A percentile compares a stretch with the other conserved stretches of the same genome.
Conservation (phyloP, 2,888 invertebrate genomes). For the Laothoe populi region DNA sequence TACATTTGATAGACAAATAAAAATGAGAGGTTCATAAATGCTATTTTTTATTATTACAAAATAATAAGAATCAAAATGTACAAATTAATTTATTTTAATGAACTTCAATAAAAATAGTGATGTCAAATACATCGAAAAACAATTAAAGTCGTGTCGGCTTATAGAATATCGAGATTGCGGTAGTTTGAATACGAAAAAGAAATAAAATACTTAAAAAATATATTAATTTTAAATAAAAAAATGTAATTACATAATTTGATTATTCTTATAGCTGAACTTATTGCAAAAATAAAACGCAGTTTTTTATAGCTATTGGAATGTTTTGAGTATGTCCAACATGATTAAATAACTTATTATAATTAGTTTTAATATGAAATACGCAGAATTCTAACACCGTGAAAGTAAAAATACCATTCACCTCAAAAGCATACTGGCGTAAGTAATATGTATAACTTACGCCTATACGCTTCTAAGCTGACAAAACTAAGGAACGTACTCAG, state of each 20-base stretch:
- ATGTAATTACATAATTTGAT: neutral
- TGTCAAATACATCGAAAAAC: too few species aligned
- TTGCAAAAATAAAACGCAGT: neutral
- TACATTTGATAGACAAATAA: neutral
- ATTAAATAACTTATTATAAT: neutral
- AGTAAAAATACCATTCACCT: neutral
- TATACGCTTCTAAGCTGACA: too few species aligned
- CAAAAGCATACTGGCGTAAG: too few species aligned
- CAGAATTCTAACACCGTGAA: neutral
- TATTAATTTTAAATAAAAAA: neutral
- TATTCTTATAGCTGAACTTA: neutral
- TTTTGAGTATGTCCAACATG: slow-evolving; percentile 14
- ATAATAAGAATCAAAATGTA: neutral
- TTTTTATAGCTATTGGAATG: slow-evolving; percentile 18
- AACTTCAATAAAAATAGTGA: too few species aligned
- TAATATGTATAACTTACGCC: too few species aligned
- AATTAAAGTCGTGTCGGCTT: too few species aligned
- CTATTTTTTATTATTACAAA: neutral
- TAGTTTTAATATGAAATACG: neutral
- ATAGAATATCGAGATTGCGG: too few species aligned
- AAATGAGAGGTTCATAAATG: neutral
- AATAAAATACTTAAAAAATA: neutral
- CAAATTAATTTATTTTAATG: neutral
- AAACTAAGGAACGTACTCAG: neutral
- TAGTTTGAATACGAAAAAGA: neutral